A percentile compares a stretch with the other conserved stretches of the same genome.
Evolutionary conservation across 1,140 invertebrate genomes (phyloP).

Genomic region (Xylocopa sonorina): DNA sequence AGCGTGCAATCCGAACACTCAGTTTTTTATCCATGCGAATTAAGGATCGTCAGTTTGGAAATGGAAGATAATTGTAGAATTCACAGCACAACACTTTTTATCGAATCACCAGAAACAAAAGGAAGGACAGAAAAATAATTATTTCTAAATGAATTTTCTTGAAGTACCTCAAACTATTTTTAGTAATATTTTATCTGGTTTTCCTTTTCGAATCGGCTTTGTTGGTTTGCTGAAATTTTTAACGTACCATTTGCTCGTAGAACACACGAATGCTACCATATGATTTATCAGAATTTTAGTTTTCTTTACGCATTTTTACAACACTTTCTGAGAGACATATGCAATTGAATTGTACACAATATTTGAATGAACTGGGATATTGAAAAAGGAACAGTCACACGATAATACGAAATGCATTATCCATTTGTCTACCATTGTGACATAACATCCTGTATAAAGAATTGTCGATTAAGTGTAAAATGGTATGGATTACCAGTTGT

Average conservation of each 20-base stretch:
- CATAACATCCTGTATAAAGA: slow-evolving; percentile 46
- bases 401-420: slow-evolving; percentile 30
- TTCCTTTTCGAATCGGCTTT: slow-evolving; percentile 1
- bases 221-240: slow-evolving; percentile 28
- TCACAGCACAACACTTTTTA: slow-evolving; percentile 33
- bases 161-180: background rate
- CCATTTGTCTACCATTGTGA: slow-evolving; percentile 47
- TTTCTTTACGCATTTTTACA: slow-evolving; percentile 27
- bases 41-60: slow-evolving; percentile 4
- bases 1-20: slow-evolving; percentile 39
- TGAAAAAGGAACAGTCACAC: slow-evolving; percentile 22
- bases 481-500: slow-evolving; percentile 50
- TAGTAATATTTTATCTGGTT: slow-evolving; percentile 4
- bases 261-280: background rate
- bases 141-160: slow-evolving; percentile 1
- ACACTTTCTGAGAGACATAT: slow-evolving; percentile 6
- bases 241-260: background rate
- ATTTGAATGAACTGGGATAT: slow-evolving; percentile 22
- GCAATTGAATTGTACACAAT: background rate
- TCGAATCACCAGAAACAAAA: slow-evolving; percentile 23
- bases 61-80: slow-evolving; percentile 38
- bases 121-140: slow-evolving; percentile 16
- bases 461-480: slow-evolving; percentile 34
- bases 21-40: slow-evolving; percentile 32
- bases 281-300: slow-evolving; percentile 8